These are phyloP conservation scores for Eilema caniola DNA, from an alignment of 2,888 invertebrate genomes.

Conservation along the genomic window DNA sequence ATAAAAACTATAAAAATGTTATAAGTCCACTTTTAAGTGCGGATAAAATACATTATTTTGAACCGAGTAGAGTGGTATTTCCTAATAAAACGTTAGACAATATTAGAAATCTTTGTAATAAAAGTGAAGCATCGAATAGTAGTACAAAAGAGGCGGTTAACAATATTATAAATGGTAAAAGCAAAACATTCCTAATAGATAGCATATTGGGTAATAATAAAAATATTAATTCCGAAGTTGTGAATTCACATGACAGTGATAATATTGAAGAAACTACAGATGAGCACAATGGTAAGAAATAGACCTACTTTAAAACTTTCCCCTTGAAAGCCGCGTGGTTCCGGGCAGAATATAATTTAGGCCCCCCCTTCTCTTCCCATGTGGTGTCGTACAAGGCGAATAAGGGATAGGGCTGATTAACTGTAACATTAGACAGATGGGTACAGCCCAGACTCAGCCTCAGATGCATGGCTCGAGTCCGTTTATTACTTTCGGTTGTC, in stretches of 20 bases:
- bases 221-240: constrained; percentile 54
- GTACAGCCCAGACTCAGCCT: too few species aligned
- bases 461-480: too few species aligned
- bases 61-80: constrained; percentile 62
- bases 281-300: constrained; percentile 77
- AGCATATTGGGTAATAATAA: constrained; percentile 84
- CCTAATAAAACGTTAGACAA: constrained; percentile 62
- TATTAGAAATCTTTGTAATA: constrained; percentile 56
- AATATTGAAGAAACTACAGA: constrained; percentile 74
- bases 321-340: too few species aligned
- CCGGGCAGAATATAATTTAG: too few species aligned
- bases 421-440: too few species aligned
- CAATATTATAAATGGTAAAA: constrained; percentile 59
- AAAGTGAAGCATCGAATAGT: constrained; percentile 56
- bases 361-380: too few species aligned
- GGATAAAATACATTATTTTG: constrained; percentile 66
- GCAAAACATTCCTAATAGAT: constrained; percentile 86
- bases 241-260: constrained; percentile 54
- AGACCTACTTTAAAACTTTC: background rate
- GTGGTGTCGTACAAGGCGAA: too few species aligned
- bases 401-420: too few species aligned
- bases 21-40: constrained; percentile 55
- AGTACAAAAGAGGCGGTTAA: constrained; percentile 60
- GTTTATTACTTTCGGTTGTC: too few species aligned
- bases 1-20: constrained; percentile 51